phyloP scores from a whole-genome alignment of 2,113 vertebrate species.

The Lynx canadensis region DNA sequence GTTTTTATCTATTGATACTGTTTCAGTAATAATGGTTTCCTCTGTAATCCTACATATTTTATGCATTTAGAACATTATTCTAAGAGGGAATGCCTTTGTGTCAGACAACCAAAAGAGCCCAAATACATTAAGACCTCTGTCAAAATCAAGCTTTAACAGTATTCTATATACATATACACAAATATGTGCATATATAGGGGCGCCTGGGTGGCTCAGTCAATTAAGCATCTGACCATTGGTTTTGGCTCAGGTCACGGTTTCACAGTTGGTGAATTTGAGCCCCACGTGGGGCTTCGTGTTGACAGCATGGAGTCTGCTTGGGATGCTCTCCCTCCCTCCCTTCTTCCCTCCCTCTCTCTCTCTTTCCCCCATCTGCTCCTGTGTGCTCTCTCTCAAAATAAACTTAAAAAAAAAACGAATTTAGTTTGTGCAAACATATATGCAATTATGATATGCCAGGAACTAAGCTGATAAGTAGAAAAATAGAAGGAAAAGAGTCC shows the following conservation, averaged over 20 bases:
- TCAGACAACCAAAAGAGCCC: neutral
- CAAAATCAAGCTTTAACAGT: neutral
- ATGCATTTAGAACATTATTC: slow-evolving; percentile 16
- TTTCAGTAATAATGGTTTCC: neutral
- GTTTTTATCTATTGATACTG: neutral
- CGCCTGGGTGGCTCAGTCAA: no score
- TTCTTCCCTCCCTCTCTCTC: no score
- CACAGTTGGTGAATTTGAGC: no score
- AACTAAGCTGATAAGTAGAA: neutral
- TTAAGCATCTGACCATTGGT: no score
- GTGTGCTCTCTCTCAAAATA: no score
- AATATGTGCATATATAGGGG: neutral
- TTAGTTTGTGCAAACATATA: neutral
- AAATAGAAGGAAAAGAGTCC: neutral
- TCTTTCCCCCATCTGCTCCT: no score
- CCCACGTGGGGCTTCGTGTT: no score
- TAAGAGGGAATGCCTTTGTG: neutral
- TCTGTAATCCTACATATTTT: neutral
- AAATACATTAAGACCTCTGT: neutral
- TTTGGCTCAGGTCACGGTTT: no score
- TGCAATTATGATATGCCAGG: neutral
- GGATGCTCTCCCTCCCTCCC: no score
- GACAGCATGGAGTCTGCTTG: no score
- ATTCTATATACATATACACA: neutral
- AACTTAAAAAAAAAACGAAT: neutral